Conservation (phyloP, 2,888 invertebrate species). For the Trachelus troglodyta region DNA sequence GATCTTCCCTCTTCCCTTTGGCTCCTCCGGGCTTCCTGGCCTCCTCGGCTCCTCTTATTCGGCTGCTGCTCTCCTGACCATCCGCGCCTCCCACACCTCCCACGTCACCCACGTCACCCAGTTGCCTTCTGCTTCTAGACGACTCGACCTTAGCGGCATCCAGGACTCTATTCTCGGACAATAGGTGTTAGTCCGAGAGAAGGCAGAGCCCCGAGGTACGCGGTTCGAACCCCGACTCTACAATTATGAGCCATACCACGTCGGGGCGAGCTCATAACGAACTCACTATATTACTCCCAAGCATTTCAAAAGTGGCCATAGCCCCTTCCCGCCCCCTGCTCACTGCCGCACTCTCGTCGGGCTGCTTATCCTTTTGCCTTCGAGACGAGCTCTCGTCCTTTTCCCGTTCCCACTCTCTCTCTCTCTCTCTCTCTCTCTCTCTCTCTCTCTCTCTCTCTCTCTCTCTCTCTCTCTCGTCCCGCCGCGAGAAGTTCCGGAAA, state of each 20-base stretch:
- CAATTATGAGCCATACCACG: slow-evolving; percentile 65
- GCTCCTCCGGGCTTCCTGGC: no score
- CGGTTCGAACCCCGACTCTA: slow-evolving; percentile 53
- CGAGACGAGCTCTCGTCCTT: not conserved
- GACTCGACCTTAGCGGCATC: slow-evolving; percentile 1
- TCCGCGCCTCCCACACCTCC: slow-evolving; percentile 8
- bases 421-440: not conserved
- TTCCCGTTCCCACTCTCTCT: not conserved
- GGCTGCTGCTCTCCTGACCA: no score
- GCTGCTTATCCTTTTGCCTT: not conserved
- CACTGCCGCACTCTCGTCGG: not conserved
- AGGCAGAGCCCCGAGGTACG: slow-evolving; percentile 53
- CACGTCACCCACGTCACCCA: not conserved
- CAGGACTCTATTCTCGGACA: slow-evolving; percentile 41
- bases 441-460: not conserved
- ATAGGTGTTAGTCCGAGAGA: slow-evolving; percentile 54
- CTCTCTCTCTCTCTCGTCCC: not conserved
- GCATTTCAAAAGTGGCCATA: slow-evolving; percentile 30
- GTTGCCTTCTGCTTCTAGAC: no score
- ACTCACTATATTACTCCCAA: slow-evolving; percentile 58
- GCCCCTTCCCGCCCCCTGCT: not conserved
- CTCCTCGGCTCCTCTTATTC: no score
- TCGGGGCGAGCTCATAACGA: slow-evolving; percentile 62
- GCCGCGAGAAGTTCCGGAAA: no score
- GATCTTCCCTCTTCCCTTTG: not conserved